Percentiles rank a stretch among this genome's conserved stretches.
phyloP scores from a whole-genome alignment of 2,888 invertebrate species.

The Oscheius sp. region DNA sequence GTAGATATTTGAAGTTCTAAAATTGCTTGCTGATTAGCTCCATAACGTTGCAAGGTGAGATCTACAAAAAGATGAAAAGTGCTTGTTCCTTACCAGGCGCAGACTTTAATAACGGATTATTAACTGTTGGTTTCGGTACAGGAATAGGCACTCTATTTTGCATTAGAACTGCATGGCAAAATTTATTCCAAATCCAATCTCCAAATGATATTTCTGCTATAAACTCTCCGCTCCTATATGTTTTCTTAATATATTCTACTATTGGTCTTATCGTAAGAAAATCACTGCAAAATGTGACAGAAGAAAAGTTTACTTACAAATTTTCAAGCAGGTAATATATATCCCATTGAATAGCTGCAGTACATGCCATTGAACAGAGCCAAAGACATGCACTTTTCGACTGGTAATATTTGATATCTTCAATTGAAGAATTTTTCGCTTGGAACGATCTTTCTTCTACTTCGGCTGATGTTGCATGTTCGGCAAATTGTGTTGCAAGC shows the following conservation, averaged over 20 bases:
- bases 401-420: conserved; percentile 44
- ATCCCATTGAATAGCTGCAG: conserved; percentile 53
- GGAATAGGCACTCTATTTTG: conserved; percentile 50
- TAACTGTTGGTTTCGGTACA: conserved; percentile 56
- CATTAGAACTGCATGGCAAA: conserved; percentile 34
- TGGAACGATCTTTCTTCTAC: neutral
- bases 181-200: conserved; percentile 47
- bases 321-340: conserved; percentile 44
- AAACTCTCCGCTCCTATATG: conserved; percentile 24
- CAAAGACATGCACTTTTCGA: conserved; percentile 51
- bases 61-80: too few relatives aligned
- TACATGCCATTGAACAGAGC: conserved; percentile 51
- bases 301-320: conserved; percentile 13
- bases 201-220: conserved; percentile 43
- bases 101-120: conserved; percentile 46
- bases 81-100: too few relatives aligned
- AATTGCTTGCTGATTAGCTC: neutral
- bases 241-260: conserved; percentile 37
- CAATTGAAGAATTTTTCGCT: conserved; percentile 26
- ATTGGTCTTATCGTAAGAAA: conserved; percentile 38
- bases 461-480: conserved; percentile 28
- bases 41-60: neutral
- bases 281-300: conserved; percentile 27
- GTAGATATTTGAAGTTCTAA: neutral
- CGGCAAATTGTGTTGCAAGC: conserved; percentile 34